Evolutionary conservation across 2,113 vertebrate species (phyloP).

Genomic region (Apodemus sylvaticus): DNA sequence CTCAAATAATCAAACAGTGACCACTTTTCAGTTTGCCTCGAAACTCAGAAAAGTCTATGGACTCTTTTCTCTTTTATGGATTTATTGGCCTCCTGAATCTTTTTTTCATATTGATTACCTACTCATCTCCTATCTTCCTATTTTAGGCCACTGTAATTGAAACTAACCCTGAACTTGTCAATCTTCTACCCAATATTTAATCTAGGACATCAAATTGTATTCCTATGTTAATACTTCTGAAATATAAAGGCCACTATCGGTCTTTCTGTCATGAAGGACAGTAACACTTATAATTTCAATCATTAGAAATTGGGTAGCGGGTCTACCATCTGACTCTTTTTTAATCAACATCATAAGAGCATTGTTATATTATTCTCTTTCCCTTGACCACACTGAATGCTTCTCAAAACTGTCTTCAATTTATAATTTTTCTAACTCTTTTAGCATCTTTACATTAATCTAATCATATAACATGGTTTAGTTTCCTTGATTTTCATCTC

Average conservation of each 20-base stretch:
- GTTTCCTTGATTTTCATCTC: background rate
- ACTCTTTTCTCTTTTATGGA: background rate
- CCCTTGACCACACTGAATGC: background rate
- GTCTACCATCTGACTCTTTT: background rate
- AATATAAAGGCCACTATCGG: background rate
- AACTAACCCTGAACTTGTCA: background rate
- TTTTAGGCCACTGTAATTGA: background rate
- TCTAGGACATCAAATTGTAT: background rate
- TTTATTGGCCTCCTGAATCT: background rate
- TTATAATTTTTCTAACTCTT: background rate
- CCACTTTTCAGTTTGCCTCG: background rate
- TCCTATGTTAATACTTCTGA: background rate
- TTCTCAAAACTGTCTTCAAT: background rate
- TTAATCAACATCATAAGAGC: background rate
- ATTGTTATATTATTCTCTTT: background rate
- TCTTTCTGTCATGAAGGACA: background rate
- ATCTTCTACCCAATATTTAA: background rate
- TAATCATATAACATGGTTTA: background rate
- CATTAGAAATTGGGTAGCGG: background rate
- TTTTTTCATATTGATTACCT: background rate
- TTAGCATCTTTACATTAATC: background rate
- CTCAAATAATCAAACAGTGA: background rate
- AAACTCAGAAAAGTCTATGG: rapidly evolving
- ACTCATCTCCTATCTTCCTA: background rate
- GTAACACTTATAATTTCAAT: background rate